These are phyloP conservation scores for Drosophila athabasca DNA, from an alignment of 1,140 invertebrate genomes.

Conservation along the genomic window DNA sequence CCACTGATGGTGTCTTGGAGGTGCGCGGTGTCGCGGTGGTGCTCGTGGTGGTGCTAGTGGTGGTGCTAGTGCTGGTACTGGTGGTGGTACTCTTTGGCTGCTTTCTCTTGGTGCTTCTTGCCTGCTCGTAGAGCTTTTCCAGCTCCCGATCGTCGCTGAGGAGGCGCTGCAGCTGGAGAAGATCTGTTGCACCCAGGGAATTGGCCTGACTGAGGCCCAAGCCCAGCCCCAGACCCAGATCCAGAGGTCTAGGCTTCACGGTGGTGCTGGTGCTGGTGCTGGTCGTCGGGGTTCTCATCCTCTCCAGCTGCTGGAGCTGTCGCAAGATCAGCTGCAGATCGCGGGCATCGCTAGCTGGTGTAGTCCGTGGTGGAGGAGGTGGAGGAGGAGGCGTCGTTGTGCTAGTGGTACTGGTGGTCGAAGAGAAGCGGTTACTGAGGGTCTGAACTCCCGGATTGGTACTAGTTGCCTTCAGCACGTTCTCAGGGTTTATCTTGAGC, in stretches of 20 bases:
- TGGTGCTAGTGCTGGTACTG: constrained; percentile 25
- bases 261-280: constrained; percentile 38
- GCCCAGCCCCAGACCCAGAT: constrained; percentile 2
- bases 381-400: constrained; percentile 7
- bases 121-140: constrained; percentile 75
- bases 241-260: neutral
- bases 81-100: constrained; percentile 26
- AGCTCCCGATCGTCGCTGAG: constrained; percentile 72
- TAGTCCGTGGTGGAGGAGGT: constrained; percentile 16
- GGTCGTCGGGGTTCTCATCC: constrained; percentile 33
- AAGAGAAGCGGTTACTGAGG: constrained; percentile 61
- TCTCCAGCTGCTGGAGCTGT: constrained; percentile 52
- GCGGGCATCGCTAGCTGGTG: constrained; percentile 23
- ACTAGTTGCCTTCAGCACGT: constrained; percentile 56
- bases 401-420: constrained; percentile 2
- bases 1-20: constrained; percentile 39
- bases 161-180: constrained; percentile 66
- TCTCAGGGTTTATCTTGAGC: constrained; percentile 71
- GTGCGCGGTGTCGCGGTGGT: constrained; percentile 24
- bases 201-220: constrained; percentile 5
- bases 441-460: constrained; percentile 22
- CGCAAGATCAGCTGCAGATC: constrained; percentile 53
- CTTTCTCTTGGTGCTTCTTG: constrained; percentile 62
- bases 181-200: constrained; percentile 46
- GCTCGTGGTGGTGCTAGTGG: constrained; percentile 15